A percentile compares a stretch with the other conserved stretches of the same genome.
Evolutionary conservation across 2,888 invertebrate genomes (phyloP).

Genomic region (Caenorhabditis panamensis): DNA sequence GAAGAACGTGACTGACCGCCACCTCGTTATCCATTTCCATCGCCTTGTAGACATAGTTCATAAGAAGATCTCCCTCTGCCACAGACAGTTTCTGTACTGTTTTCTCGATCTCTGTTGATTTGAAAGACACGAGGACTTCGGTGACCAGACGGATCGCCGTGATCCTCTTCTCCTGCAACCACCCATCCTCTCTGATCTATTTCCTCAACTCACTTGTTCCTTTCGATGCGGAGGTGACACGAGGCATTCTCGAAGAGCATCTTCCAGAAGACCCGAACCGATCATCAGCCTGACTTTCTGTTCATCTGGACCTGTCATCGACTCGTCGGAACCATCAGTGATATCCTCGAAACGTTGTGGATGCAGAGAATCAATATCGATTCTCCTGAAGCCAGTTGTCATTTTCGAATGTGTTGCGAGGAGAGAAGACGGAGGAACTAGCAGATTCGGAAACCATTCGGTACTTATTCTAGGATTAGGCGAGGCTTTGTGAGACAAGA

Average conservation of each 20-base stretch:
- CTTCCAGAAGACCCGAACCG: constrained; percentile 63
- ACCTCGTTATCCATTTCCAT: constrained; percentile 75
- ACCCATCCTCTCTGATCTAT: no score
- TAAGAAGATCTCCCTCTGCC: constrained; percentile 74
- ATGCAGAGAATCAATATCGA: no score
- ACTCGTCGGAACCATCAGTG: no score
- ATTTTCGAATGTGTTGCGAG: no score
- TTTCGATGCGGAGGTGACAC: constrained; percentile 64
- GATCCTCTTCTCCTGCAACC: constrained; percentile 64
- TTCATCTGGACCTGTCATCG: no score
- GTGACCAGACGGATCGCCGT: constrained; percentile 65
- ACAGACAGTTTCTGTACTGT: constrained; percentile 63
- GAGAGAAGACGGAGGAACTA: no score
- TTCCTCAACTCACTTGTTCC: background rate
- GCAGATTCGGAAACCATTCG: no score
- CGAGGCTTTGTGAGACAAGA: no score
- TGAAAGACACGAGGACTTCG: constrained; percentile 72
- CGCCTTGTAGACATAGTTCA: constrained; percentile 78
- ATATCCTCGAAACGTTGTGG: no score
- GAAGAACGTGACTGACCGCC: constrained; percentile 68
- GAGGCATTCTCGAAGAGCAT: constrained; percentile 78
- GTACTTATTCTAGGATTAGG: no score
- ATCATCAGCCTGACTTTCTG: constrained; percentile 33
- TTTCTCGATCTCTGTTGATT: constrained; percentile 71
- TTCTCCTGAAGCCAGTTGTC: no score